Percentiles rank a stretch among this genome's conserved stretches.
Conservation (phyloP, 2,113 vertebrate genomes). For the Proterorhinus semilunaris region DNA sequence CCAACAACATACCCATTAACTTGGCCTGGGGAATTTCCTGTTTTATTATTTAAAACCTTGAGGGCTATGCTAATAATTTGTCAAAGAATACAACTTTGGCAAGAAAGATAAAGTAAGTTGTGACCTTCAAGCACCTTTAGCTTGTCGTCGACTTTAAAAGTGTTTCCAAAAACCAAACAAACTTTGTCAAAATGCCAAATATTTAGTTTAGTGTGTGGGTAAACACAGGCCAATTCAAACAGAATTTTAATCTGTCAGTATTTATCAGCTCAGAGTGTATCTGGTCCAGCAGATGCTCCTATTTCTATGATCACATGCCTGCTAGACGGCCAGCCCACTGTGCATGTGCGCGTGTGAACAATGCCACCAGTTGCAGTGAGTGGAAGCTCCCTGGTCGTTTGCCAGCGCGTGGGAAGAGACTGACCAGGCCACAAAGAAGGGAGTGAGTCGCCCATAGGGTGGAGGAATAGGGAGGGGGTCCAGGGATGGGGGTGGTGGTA, state of each 20-base stretch:
- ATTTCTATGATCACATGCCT: conserved; percentile 18
- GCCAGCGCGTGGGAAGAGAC: conserved; percentile 47
- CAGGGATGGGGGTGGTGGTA: conserved; percentile 20
- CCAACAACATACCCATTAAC: background rate
- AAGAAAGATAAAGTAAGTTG: too few relatives aligned
- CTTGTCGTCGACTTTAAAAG: too few relatives aligned
- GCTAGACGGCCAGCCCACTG: conserved; percentile 28
- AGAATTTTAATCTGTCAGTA: conserved; percentile 9
- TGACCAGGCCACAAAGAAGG: conserved; percentile 57
- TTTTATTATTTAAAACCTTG: too few relatives aligned
- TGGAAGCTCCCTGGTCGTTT: conserved; percentile 52
- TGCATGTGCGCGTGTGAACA: conserved; percentile 49
- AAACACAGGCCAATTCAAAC: conserved; percentile 2
- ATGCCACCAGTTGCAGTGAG: conserved; percentile 71
- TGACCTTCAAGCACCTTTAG: too few relatives aligned
- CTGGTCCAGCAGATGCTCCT: conserved; percentile 47
- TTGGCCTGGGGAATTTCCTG: too few relatives aligned
- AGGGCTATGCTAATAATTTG: too few relatives aligned
- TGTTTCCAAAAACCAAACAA: background rate
- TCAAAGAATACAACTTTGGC: too few relatives aligned
- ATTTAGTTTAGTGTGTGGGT: background rate
- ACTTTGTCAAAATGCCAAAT: background rate
- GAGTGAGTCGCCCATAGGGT: conserved; percentile 29
- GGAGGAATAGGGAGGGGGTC: background rate
- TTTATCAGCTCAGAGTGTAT: conserved; percentile 4